A percentile compares a stretch with the other conserved stretches of the same genome.
Evolutionary conservation across 2,113 vertebrate genomes (phyloP).

Genomic region (Andinoacara biseriatus): DNA sequence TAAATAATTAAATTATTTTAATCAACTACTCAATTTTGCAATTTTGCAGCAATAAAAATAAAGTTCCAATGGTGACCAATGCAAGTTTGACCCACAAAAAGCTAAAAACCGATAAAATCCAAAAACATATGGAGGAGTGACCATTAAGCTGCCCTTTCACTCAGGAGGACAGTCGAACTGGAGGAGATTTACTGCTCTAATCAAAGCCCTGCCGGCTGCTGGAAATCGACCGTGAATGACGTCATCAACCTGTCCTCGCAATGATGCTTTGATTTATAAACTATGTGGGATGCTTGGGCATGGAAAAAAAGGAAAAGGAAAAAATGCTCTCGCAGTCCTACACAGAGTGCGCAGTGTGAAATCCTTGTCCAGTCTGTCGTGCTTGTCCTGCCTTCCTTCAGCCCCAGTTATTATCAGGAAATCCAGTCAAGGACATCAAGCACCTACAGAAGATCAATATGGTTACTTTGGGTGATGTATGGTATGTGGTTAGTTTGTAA

Average conservation of each 20-base stretch:
- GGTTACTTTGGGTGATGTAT: slow-evolving; percentile 64
- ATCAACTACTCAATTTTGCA: not conserved
- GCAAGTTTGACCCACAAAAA: not conserved
- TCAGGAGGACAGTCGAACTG: slow-evolving; percentile 58
- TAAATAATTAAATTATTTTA: not conserved
- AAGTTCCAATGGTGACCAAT: slow-evolving; percentile 16
- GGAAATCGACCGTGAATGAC: slow-evolving; percentile 77
- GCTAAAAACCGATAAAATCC: slow-evolving; percentile 21
- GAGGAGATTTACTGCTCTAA: slow-evolving; percentile 75
- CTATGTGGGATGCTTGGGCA: slow-evolving; percentile 20
- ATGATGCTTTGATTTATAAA: slow-evolving; percentile 71
- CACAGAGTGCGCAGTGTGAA: slow-evolving; percentile 3
- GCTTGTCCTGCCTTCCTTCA: slow-evolving; percentile 3
- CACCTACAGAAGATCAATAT: slow-evolving; percentile 50
- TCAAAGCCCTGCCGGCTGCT: slow-evolving; percentile 69
- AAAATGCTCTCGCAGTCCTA: slow-evolving; percentile 2
- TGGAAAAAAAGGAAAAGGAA: slow-evolving; percentile 1
- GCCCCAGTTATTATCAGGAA: slow-evolving; percentile 11
- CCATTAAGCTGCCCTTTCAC: slow-evolving; percentile 46
- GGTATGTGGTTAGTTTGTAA: slow-evolving; percentile 57
- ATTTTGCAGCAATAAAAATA: slow-evolving; percentile 5
- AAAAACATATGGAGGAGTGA: slow-evolving; percentile 49
- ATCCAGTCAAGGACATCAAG: slow-evolving; percentile 16
- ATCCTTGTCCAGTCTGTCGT: not conserved
- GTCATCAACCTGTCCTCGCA: slow-evolving; percentile 72